Conservation (phyloP, 2,797 vertebrate genomes). For the Gymnothorax javanicus region DNA sequence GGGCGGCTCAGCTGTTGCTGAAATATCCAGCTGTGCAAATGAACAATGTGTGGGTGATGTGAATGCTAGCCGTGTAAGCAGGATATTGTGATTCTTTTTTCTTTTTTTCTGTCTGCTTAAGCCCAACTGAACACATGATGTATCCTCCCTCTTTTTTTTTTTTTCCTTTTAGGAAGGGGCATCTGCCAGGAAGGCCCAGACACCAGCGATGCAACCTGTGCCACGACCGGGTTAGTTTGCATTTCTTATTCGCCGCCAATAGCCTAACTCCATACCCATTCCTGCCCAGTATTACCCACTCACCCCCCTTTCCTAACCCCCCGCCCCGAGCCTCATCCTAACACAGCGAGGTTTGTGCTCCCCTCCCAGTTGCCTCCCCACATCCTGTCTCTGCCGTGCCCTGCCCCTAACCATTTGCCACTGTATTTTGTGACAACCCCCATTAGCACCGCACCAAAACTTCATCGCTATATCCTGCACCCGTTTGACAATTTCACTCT, state of each 20-base stretch:
- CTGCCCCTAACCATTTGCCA: background rate
- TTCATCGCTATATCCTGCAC: background rate
- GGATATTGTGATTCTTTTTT: background rate
- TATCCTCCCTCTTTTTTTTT: background rate
- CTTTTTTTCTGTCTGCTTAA: background rate
- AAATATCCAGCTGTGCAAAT: background rate
- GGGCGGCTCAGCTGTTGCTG: background rate
- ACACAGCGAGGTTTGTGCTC: background rate
- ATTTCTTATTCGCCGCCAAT: background rate
- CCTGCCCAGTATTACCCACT: background rate
- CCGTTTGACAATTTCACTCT: background rate
- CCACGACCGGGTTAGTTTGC: conserved; percentile 86
- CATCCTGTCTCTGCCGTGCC: background rate
- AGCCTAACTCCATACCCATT: background rate
- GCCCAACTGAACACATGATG: background rate
- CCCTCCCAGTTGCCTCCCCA: background rate
- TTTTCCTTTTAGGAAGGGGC: conserved; percentile 86
- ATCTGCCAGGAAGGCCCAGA: conserved; percentile 93
- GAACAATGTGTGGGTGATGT: background rate
- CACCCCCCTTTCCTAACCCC: background rate
- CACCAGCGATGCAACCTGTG: conserved; percentile 90
- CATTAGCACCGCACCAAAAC: background rate
- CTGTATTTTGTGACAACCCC: background rate
- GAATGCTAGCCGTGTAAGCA: background rate
- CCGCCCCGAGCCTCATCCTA: background rate